phyloP scores from a whole-genome alignment of 2,888 invertebrate species.

The Stegophylla sp. region DNA sequence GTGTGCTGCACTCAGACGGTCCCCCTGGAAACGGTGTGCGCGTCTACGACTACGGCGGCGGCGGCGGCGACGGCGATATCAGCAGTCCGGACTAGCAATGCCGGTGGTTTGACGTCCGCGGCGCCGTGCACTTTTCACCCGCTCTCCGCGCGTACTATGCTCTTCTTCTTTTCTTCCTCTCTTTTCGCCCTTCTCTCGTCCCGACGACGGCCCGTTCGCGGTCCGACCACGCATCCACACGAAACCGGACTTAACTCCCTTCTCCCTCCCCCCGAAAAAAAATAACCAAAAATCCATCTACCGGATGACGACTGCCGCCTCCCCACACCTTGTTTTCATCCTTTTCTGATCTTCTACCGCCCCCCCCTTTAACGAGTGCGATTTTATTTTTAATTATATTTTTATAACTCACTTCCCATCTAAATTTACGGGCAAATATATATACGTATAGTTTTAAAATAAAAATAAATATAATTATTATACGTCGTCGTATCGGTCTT shows the following conservation, averaged over 20 bases:
- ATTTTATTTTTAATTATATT: conserved; percentile 1
- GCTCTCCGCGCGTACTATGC: conserved; percentile 58
- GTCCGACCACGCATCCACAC: conserved; percentile 2
- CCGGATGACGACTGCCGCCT: background rate
- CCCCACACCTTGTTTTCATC: background rate
- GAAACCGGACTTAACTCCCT: background rate
- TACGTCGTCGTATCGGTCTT: background rate
- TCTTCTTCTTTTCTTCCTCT: conserved; percentile 58
- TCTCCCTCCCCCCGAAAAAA: background rate
- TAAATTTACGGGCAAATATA: no score
- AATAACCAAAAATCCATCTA: no score
- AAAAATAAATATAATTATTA: background rate
- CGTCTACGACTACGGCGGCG: conserved; percentile 39
- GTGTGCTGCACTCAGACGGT: conserved; percentile 60
- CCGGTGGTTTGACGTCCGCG: conserved; percentile 59
- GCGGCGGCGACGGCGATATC: conserved; percentile 28
- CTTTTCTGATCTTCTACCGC: no score
- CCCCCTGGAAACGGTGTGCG: conserved; percentile 56
- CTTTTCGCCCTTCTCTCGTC: conserved; percentile 42
- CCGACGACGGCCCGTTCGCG: conserved; percentile 28
- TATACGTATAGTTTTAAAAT: background rate
- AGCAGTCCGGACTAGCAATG: conserved; percentile 58
- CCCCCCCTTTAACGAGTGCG: conserved; percentile 13
- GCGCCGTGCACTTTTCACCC: conserved; percentile 56
- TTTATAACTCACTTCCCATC: conserved; percentile 3